Evolutionary conservation across 1,140 invertebrate genomes (phyloP).

Genomic region (Diploscapter pachys): DNA sequence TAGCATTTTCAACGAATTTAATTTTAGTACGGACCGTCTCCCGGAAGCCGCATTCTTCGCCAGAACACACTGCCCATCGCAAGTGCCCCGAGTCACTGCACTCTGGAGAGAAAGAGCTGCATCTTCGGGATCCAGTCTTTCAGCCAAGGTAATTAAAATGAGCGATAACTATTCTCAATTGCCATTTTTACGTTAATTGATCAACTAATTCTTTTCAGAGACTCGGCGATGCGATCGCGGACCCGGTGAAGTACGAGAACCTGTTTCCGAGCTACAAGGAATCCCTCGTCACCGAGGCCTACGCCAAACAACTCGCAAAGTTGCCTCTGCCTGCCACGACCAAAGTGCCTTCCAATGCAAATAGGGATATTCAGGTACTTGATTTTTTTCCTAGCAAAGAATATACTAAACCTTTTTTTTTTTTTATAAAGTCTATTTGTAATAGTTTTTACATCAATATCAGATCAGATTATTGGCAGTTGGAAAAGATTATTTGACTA

Average conservation of each 20-base stretch:
- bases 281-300: conserved; percentile 62
- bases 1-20: no score
- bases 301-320: conserved; percentile 28
- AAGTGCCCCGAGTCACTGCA: conserved; percentile 76
- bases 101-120: conserved; percentile 70
- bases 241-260: conserved; percentile 92
- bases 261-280: conserved; percentile 83
- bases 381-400: conserved; percentile 37
- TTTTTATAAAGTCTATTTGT: conserved; percentile 9
- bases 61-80: conserved; percentile 84
- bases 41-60: conserved; percentile 66
- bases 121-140: conserved; percentile 57
- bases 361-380: conserved; percentile 35
- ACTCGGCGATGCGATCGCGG: conserved; percentile 76
- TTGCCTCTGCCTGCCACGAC: conserved; percentile 36
- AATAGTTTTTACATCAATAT: neutral
- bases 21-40: conserved; percentile 71
- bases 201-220: conserved; percentile 41
- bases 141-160: conserved; percentile 46
- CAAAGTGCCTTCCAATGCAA: conserved; percentile 24
- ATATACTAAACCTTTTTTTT: conserved; percentile 21
- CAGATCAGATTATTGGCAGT: conserved; percentile 1
- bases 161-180: conserved; percentile 11
- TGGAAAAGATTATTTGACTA: no score
- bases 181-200: neutral